Base-by-base conservation (phyloP, 2,113 vertebrate genomes). In the Taurulus bubalis region DNA sequence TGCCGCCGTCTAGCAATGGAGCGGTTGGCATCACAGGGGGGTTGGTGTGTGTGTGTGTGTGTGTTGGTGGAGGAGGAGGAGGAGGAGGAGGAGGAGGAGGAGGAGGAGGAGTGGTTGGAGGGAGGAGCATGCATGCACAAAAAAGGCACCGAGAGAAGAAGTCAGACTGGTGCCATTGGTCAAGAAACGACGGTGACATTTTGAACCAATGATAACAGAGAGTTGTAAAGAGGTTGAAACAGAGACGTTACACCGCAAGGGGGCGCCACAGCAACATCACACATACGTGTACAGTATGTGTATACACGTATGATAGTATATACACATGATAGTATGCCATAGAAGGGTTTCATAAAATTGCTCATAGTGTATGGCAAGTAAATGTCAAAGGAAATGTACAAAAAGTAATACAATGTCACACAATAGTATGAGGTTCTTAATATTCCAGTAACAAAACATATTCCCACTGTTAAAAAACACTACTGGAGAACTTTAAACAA, bases 201-300 rank as follows among this genome's bases (percentile, higher is more conserved):
- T 56, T 85, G 5, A 88, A 67, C 88, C 91, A 93, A 93, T 92
- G 71, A 84, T 3, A 86, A 77, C 65, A 18, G 8, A 36, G 26
- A 0, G 32, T 32, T 55, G 49, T 47, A 40, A 24, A 78, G 28
- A 6, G 9, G 8, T 28, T 75, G 6, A 51, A n/a, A 22, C 15
- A 4, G 3, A 0, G 0, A 8, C 1, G 7, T 16, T 0, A 1
- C 2, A 24, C 80, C 80, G 55, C 72, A 6, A 59, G 91, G 40
- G 77, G 89, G 88, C 85, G 80, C 72, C 87, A 90, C 26, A 85
- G 73, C 3, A 11, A 56, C 53, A 79, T n/a, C 62, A 71, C 30
- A 15, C n/a, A 20, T 20, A 42, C 40, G 42, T 42, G 2, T 51
- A 51, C 5, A 49, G 6, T 51, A 22, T 22, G 7, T 49, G 2